phyloP scores from a whole-genome alignment of 2,888 invertebrate genomes.

The Buathra laborator region DNA sequence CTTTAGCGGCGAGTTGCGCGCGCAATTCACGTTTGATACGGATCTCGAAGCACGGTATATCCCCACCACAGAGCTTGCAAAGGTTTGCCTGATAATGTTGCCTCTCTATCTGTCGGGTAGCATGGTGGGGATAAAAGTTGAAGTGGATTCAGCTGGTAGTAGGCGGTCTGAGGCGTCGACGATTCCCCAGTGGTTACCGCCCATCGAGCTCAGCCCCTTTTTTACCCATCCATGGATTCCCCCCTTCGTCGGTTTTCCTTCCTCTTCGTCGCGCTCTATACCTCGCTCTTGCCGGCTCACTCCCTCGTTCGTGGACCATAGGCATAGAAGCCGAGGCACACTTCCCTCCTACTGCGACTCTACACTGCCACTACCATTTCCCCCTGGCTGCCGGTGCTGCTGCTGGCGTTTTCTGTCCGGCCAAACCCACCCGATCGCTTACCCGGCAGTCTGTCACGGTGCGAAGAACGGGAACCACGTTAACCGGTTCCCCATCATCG shows the following conservation, averaged over 20 bases:
- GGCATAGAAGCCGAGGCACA: conserved; percentile 37
- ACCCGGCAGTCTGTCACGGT: conserved; percentile 84
- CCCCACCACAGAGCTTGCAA: conserved; percentile 52
- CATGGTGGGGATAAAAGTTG: conserved; percentile 73
- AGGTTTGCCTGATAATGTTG: conserved; percentile 58
- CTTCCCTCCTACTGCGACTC: conserved; percentile 73
- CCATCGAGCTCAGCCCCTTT: conserved; percentile 81
- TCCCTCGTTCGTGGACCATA: conserved; percentile 60
- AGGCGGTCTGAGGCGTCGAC: conserved; percentile 82
- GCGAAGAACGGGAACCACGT: conserved; percentile 85
- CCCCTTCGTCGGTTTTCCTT: conserved; percentile 45
- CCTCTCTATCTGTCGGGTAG: conserved; percentile 20
- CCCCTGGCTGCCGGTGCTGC: conserved; percentile 66
- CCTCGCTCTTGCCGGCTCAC: conserved; percentile 17
- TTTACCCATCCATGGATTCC: conserved; percentile 73
- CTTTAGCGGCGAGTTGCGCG: conserved; percentile 76
- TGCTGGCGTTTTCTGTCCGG: conserved; percentile 76
- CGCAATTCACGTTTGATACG: conserved; percentile 79
- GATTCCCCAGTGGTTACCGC: conserved; percentile 77
- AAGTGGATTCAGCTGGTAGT: conserved; percentile 75
- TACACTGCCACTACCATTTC: conserved; percentile 64
- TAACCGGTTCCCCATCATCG: conserved; percentile 81
- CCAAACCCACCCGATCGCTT: conserved; percentile 78
- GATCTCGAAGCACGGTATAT: conserved; percentile 42
- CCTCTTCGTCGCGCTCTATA: conserved; percentile 3